Percentiles rank a stretch among this genome's conserved stretches.
These are phyloP conservation scores for Phenganax stokvisi DNA, from an alignment of 92 coral and sea anemone species.

Conservation along the genomic window DNA sequence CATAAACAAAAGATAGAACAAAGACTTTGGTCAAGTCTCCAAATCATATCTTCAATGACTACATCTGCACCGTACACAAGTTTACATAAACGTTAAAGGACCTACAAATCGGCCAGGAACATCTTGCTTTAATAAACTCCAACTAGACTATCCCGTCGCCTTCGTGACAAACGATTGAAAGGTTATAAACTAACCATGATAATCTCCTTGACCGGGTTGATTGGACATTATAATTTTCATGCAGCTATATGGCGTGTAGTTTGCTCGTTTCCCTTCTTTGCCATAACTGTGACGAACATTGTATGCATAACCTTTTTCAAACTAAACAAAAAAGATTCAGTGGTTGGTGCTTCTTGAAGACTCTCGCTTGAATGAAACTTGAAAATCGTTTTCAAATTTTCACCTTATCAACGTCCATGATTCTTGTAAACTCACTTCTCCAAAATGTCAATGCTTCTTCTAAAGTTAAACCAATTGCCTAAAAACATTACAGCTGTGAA, in stretches of 20 bases:
- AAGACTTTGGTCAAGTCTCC: too few species aligned
- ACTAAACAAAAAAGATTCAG: conserved; percentile 48
- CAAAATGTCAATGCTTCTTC: conserved; percentile 91
- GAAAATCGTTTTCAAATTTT: not conserved
- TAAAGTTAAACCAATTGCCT: conserved; percentile 89
- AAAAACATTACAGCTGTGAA: not conserved
- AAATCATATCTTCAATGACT: too few species aligned
- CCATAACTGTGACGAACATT: conserved; percentile 94
- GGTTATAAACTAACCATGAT: conserved; percentile 58
- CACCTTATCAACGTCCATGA: conserved; percentile 96
- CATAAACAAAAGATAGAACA: too few species aligned
- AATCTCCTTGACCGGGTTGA: conserved; percentile 90
- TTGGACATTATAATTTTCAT: conserved; percentile 93
- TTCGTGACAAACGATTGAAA: too few species aligned
- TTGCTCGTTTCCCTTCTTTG: conserved; percentile 89
- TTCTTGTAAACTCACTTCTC: conserved; percentile 84
- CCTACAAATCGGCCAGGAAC: too few species aligned
- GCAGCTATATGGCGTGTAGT: conserved; percentile 95
- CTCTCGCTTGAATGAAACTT: too few species aligned
- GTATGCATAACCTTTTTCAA: conserved; percentile 92
- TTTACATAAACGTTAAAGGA: too few species aligned
- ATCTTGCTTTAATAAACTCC: too few species aligned
- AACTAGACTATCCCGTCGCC: too few species aligned
- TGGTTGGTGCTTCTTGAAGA: not conserved
- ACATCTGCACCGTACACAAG: too few species aligned